Percentiles rank a stretch among this genome's conserved stretches.
These are phyloP conservation scores for Chloroceryle aenea DNA, from an alignment of 2,113 vertebrate genomes.

Conservation along the genomic window DNA sequence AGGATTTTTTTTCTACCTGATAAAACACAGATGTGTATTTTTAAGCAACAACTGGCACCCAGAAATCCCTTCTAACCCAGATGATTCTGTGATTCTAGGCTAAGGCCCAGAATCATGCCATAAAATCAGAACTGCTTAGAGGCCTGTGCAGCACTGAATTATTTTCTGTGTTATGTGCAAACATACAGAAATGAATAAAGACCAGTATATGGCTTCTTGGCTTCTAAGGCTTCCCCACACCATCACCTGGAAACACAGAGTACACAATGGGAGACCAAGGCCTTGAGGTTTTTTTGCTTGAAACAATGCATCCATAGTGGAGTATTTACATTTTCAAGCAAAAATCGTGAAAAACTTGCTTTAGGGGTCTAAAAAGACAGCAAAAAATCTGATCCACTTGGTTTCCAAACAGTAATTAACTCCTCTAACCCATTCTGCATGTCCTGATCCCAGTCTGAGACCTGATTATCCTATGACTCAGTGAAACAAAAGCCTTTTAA, in stretches of 20 bases:
- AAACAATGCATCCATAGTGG: background rate
- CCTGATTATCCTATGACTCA: background rate
- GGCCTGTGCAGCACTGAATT: background rate
- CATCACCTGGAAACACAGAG: background rate
- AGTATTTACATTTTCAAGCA: background rate
- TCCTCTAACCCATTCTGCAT: background rate
- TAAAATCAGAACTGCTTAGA: background rate
- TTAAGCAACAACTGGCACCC: background rate
- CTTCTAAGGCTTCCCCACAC: background rate
- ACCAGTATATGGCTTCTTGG: background rate
- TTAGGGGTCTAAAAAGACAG: background rate
- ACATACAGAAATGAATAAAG: background rate
- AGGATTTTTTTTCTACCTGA: background rate
- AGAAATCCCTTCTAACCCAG: background rate
- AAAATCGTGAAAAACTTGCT: background rate
- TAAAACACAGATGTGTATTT: background rate
- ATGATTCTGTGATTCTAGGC: background rate
- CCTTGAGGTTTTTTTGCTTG: background rate
- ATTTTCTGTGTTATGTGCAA: background rate
- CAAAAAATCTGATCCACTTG: background rate
- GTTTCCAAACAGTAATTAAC: background rate
- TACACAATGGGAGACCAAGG: background rate
- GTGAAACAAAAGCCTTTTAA: slow-evolving; percentile 6
- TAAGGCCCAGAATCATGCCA: background rate
- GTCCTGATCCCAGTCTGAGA: background rate